These are phyloP conservation scores for Heterohyrax brucei DNA, from an alignment of 2,797 vertebrate species.

Conservation along the genomic window DNA sequence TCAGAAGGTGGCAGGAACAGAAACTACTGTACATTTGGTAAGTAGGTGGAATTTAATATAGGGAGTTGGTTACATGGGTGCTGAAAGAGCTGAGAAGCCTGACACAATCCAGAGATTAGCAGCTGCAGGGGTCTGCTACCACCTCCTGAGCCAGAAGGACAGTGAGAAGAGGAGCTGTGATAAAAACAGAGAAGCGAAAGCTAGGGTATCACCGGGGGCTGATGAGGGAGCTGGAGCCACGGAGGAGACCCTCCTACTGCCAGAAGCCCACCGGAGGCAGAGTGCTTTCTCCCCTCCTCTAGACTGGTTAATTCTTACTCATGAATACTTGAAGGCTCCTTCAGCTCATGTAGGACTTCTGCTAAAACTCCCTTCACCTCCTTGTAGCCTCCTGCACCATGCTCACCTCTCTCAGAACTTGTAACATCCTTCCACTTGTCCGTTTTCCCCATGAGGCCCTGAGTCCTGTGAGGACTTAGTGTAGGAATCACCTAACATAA, in stretches of 20 bases:
- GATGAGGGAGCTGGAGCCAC: background rate
- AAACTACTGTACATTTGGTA: background rate
- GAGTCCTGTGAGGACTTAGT: background rate
- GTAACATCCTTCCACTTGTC: background rate
- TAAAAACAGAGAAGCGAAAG: background rate
- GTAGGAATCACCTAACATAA: background rate
- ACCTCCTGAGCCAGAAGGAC: background rate
- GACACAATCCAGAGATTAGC: background rate
- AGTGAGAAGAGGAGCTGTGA: background rate
- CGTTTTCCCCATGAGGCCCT: background rate
- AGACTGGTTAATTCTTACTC: background rate
- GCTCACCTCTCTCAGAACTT: background rate
- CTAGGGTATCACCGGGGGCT: too few species aligned
- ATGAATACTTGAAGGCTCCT: background rate
- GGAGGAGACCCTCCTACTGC: background rate
- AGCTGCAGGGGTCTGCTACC: background rate
- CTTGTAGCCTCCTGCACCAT: background rate
- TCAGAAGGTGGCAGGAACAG: background rate
- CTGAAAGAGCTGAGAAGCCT: background rate
- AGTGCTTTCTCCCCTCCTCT: background rate
- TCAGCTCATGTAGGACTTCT: background rate
- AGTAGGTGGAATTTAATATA: background rate
- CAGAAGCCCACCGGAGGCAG: background rate
- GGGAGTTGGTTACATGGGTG: background rate
- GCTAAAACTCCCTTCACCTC: background rate